Evolutionary conservation across 2,797 vertebrate species (phyloP).

Genomic region (Meda fulgida): DNA sequence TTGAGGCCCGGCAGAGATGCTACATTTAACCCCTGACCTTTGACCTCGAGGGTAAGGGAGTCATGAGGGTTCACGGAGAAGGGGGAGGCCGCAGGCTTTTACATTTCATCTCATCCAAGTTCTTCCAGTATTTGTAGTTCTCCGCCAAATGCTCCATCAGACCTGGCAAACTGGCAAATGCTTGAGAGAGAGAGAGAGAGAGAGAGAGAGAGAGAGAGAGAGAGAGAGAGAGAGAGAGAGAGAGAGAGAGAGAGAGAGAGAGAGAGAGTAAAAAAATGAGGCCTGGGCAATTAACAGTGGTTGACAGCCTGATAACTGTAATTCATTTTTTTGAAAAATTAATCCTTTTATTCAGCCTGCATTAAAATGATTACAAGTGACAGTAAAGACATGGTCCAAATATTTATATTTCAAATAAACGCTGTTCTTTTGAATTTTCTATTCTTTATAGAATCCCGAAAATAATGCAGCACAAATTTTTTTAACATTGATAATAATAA

Average conservation of each 20-base stretch:
- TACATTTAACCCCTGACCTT: conserved; percentile 62
- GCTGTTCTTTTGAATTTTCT: background rate
- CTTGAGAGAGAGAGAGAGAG: conserved; percentile 69
- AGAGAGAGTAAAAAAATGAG: conserved; percentile 24
- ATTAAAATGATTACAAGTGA: background rate
- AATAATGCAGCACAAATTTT: background rate
- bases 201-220: conserved; percentile 13
- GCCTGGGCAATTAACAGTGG: background rate
- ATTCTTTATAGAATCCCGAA: background rate
- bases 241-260: conserved; percentile 33
- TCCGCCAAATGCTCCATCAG: conserved; percentile 92
- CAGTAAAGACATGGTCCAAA: background rate
- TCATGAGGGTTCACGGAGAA: conserved; percentile 68
- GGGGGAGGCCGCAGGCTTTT: conserved; percentile 87
- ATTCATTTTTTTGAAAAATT: background rate
- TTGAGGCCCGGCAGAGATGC: conserved; percentile 31
- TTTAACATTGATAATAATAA: background rate
- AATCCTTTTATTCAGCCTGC: background rate
- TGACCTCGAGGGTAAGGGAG: background rate
- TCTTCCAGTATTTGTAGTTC: conserved; percentile 98
- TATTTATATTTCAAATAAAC: background rate
- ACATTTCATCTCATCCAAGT: conserved; percentile 91
- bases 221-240: conserved; percentile 33
- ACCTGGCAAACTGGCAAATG: conserved; percentile 91
- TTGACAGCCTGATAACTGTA: background rate